phyloP scores from a whole-genome alignment of 2,113 vertebrate genomes.

The Pteruthius melanotis region DNA sequence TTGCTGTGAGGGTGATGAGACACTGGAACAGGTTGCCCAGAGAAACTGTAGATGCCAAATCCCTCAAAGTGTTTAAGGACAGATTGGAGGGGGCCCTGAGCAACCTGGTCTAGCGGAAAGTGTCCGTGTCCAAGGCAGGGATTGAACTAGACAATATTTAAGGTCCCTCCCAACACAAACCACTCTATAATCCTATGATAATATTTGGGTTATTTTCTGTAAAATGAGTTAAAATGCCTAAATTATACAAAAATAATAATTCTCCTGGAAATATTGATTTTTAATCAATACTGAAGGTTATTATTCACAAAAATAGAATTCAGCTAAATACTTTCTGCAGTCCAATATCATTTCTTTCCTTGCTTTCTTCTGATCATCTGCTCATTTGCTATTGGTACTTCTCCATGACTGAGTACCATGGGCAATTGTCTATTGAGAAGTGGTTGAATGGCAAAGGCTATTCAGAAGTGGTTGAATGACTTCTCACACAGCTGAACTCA shows the following conservation, averaged over 20 bases:
- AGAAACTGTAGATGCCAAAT: not conserved
- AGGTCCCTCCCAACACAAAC: not conserved
- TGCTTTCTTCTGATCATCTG: not conserved
- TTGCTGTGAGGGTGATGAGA: not conserved
- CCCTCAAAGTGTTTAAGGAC: not conserved
- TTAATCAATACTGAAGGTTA: not conserved
- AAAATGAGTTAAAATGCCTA: not conserved
- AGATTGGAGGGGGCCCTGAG: not conserved
- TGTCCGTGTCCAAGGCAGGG: not conserved
- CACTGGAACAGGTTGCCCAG: not conserved
- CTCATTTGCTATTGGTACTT: not conserved
- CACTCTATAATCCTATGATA: not conserved
- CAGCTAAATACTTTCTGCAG: not conserved
- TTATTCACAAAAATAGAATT: not conserved
- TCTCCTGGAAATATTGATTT: not conserved
- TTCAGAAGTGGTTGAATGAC: not conserved
- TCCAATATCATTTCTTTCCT: not conserved
- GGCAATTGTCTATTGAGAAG: not conserved
- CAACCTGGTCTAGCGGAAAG: not conserved
- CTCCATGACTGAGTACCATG: rapidly evolving
- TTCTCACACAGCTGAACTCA: not conserved
- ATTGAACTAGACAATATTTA: not conserved
- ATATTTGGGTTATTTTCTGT: not conserved
- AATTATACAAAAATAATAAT: not conserved
- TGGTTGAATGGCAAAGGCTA: not conserved